These are phyloP conservation scores for Bilobella aurantiaca DNA, from an alignment of 1,140 invertebrate genomes.

Conservation along the genomic window DNA sequence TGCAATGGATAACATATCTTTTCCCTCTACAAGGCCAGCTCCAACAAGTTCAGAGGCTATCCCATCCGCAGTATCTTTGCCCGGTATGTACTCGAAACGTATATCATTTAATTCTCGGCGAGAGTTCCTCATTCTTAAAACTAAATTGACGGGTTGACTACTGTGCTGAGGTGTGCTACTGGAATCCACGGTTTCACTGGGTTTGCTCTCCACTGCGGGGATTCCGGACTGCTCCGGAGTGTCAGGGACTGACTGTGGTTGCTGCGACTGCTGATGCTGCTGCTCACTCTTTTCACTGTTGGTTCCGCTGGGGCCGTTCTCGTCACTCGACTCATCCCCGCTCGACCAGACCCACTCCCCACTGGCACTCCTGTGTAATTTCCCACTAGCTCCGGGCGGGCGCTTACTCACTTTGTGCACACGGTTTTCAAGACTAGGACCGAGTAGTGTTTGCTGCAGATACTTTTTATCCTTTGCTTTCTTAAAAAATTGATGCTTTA, in stretches of 20 bases:
- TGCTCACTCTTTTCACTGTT: conserved; percentile 16
- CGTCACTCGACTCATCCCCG: conserved; percentile 56
- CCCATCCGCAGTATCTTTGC: conserved; percentile 84
- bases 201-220: no score
- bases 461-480: conserved; percentile 97
- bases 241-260: not conserved
- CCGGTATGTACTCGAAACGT: conserved; percentile 85
- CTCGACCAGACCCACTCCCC: conserved; percentile 97
- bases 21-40: conserved; percentile 83
- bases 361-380: conserved; percentile 85
- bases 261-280: conserved; percentile 21
- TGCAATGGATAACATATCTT: conserved; percentile 83
- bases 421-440: conserved; percentile 50
- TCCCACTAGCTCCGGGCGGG: conserved; percentile 79
- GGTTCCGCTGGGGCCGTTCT: not conserved
- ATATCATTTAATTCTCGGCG: conserved; percentile 92
- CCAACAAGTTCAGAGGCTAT: conserved; percentile 88
- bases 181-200: no score
- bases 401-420: conserved; percentile 32
- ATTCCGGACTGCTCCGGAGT: no score
- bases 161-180: no score
- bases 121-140: conserved; percentile 66
- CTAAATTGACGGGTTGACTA: not conserved
- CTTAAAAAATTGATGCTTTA: conserved; percentile 98
- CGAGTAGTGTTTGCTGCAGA: conserved; percentile 80